Conservation (phyloP, 1,140 invertebrate genomes). For the Probaryconus sp. region DNA sequence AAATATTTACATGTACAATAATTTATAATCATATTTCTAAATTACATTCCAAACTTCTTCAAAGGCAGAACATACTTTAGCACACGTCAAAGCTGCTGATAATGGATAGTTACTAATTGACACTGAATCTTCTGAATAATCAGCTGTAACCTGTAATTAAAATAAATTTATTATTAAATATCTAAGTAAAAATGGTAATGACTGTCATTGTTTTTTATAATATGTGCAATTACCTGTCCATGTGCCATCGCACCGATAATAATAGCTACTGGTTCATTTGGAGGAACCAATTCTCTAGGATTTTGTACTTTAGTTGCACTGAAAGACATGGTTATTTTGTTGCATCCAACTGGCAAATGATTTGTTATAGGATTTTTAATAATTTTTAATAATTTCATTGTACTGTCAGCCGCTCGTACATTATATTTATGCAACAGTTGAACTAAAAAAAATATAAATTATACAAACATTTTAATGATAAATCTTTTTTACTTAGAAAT, state of each 20-base stretch:
- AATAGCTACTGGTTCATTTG: constrained; percentile 90
- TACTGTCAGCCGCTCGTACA: constrained; percentile 92
- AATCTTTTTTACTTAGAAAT: no score
- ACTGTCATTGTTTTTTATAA: neutral
- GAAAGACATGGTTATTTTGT: constrained; percentile 94
- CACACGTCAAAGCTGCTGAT: constrained; percentile 96
- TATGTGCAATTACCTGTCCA: constrained; percentile 83
- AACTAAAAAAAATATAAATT: constrained; percentile 82
- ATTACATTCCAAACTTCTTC: constrained; percentile 96
- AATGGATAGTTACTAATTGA: constrained; percentile 98
- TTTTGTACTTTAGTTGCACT: constrained; percentile 87
- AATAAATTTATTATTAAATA: constrained; percentile 16
- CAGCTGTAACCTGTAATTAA: constrained; percentile 84
- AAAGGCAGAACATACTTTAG: constrained; percentile 97
- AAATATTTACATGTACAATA: no score
- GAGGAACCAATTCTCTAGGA: constrained; percentile 89
- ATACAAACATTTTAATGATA: constrained; percentile 14
- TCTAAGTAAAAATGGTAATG: constrained; percentile 1
- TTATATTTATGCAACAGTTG: constrained; percentile 97
- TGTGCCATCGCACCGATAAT: constrained; percentile 98
- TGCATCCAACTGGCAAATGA: constrained; percentile 97
- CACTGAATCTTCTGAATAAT: constrained; percentile 94
- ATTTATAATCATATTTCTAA: constrained; percentile 74
- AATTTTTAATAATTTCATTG: constrained; percentile 95
- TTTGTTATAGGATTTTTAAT: constrained; percentile 98